A percentile compares a stretch with the other conserved stretches of the same genome.
Conservation (phyloP, 2,113 vertebrate genomes). For the Corynorhinus townsendii region DNA sequence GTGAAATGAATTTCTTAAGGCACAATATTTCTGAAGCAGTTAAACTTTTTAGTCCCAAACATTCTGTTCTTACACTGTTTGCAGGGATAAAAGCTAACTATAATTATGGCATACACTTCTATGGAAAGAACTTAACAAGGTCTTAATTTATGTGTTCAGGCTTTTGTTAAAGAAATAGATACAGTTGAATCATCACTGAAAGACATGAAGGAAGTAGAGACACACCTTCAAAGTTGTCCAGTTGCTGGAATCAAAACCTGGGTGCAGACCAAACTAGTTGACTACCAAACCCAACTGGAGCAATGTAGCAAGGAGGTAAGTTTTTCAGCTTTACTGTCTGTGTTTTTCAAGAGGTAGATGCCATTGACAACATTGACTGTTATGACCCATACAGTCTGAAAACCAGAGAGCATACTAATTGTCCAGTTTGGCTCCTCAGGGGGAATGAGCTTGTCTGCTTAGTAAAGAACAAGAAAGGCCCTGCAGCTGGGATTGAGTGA, state of each 20-base stretch:
- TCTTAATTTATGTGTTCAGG: constrained; percentile 77
- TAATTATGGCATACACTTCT: neutral
- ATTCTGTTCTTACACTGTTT: neutral
- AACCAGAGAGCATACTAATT: neutral
- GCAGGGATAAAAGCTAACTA: neutral
- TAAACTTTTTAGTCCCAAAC: neutral
- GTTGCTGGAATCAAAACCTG: constrained; percentile 82
- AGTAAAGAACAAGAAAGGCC: neutral
- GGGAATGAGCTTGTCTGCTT: neutral
- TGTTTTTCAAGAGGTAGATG: neutral
- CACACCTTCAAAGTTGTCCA: constrained; percentile 81
- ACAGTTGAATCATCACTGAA: constrained; percentile 87
- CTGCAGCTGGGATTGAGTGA: neutral
- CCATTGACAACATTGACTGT: neutral
- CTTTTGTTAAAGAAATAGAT: constrained; percentile 85
- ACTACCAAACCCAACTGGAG: constrained; percentile 86
- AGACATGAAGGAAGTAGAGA: constrained; percentile 89
- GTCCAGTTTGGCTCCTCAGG: neutral
- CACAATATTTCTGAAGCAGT: neutral
- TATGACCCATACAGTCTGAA: neutral
- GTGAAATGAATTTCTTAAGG: constrained; percentile 31
- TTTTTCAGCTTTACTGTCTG: neutral
- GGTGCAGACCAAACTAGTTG: constrained; percentile 82
- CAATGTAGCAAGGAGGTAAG: constrained; percentile 90
- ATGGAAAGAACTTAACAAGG: neutral